These are phyloP conservation scores for Gymnogyps californianus DNA, from an alignment of 2,113 vertebrate genomes.

Conservation along the genomic window DNA sequence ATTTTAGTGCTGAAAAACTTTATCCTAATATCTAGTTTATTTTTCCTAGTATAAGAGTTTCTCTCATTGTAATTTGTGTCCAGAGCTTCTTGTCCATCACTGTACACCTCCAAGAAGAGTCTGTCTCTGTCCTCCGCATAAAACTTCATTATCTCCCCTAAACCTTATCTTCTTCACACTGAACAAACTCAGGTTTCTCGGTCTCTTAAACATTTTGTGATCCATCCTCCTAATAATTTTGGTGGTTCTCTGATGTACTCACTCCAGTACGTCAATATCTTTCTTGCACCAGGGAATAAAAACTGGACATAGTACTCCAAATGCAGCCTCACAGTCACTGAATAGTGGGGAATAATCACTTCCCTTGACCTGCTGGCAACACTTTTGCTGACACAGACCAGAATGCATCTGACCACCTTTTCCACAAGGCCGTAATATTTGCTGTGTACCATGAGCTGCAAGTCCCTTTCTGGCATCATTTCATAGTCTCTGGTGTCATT, in stretches of 20 bases:
- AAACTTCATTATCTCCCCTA: not conserved
- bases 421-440: not conserved
- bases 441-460: not conserved
- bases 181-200: not conserved
- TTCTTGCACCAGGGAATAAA: not conserved
- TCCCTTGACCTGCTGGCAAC: not conserved
- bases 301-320: not conserved
- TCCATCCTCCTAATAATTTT: not conserved
- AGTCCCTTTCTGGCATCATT: not conserved
- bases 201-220: not conserved
- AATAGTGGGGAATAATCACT: not conserved
- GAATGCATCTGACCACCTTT: not conserved
- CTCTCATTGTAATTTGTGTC: not conserved
- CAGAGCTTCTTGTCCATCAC: not conserved
- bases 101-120: not conserved
- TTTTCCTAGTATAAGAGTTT: not conserved
- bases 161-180: not conserved
- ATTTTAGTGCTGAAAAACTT: not conserved
- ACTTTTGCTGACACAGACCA: not conserved
- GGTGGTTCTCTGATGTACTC: not conserved
- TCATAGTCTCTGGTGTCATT: not conserved
- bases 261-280: fast-evolving
- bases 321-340: not conserved
- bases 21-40: not conserved
- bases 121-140: not conserved